Percentiles rank a stretch among this genome's conserved stretches.
Conservation (phyloP, 1,140 invertebrate genomes). For the Nephila pilipes region DNA sequence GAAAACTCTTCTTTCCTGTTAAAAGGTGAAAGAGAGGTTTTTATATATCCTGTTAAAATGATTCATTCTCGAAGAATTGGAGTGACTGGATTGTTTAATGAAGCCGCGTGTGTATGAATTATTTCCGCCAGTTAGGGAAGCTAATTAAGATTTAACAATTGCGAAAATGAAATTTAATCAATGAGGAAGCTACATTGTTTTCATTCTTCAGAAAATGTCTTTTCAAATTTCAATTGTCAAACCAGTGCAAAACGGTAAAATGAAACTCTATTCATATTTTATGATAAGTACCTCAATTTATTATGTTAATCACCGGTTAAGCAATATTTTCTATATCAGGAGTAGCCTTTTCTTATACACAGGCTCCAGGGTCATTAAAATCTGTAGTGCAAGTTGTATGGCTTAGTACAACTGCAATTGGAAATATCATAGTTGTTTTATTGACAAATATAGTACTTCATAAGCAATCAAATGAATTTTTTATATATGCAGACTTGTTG, state of each 20-base stretch:
- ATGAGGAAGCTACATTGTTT: not conserved
- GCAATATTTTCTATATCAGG: conserved; percentile 95
- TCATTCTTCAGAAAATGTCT: not conserved
- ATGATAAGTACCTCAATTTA: conserved; percentile 84
- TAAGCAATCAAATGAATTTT: conserved; percentile 90
- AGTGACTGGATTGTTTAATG: not conserved
- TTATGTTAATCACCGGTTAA: conserved; percentile 91
- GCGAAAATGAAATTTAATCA: not conserved
- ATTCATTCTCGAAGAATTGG: not conserved
- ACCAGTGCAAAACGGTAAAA: not conserved
- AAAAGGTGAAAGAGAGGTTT: not conserved
- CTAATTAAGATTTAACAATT: not conserved
- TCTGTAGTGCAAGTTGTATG: conserved; percentile 93
- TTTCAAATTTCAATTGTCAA: not conserved
- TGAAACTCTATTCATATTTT: not conserved
- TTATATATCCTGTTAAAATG: not conserved
- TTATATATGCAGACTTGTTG: conserved; percentile 94
- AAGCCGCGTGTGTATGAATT: not conserved
- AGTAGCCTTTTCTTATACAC: conserved; percentile 93
- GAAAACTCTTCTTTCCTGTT: not conserved
- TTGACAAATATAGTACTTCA: not conserved
- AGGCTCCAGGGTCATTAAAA: conserved; percentile 94
- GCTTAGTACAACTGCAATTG: conserved; percentile 93
- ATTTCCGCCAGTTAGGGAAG: not conserved
- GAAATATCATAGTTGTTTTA: conserved; percentile 83